Evolutionary conservation across 2,113 vertebrate genomes (phyloP).

Genomic region (Bos taurus): ARS-UCD2.0 NC_037342.1:71529001-71529500

Average conservation of each 20-base stretch:
- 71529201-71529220: neutral
- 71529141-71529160: neutral
- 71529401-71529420: slow-evolving; percentile 57
- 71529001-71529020: neutral
- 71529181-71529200: neutral
- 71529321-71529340: neutral
- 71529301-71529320: slow-evolving; percentile 20
- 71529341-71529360: neutral
- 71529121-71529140: neutral
- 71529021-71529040: neutral
- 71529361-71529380: slow-evolving; percentile 4
- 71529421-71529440: slow-evolving; percentile 35
- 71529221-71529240: neutral
- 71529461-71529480: slow-evolving; percentile 57
- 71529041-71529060: neutral
- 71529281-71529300: neutral
- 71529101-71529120: neutral
- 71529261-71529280: neutral
- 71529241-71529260: neutral
- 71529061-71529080: neutral
- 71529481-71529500: slow-evolving; percentile 65
- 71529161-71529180: neutral
- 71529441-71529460: slow-evolving; percentile 32
- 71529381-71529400: neutral
- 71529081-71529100: neutral